Conservation (phyloP, 2,113 vertebrate species). For the Sardina pilchardus region DNA sequence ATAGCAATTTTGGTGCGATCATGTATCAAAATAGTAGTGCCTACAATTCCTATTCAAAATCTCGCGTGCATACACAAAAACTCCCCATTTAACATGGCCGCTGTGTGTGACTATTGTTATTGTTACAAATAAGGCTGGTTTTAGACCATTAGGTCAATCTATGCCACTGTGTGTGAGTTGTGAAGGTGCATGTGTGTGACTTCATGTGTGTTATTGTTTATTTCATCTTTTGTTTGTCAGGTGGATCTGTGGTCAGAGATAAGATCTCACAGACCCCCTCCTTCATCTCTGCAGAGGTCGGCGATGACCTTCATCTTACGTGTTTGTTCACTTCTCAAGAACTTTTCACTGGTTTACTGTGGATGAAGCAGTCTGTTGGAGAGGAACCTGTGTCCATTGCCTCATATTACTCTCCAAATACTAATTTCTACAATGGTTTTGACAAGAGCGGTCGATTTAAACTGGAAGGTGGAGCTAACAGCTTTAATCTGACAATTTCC, state of each 20-base stretch:
- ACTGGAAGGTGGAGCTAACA: not conserved
- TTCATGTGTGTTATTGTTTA: not conserved
- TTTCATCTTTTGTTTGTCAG: not conserved
- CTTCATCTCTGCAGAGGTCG: not conserved
- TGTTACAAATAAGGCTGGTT: too few species aligned
- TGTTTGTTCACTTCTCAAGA: not conserved
- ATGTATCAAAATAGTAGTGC: too few species aligned
- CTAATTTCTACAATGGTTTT: not conserved
- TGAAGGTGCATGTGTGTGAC: too few species aligned
- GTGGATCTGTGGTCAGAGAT: not conserved
- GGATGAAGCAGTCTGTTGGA: not conserved
- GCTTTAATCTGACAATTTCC: conserved; percentile 1
- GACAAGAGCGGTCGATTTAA: not conserved
- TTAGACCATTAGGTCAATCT: too few species aligned
- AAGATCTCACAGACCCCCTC: not conserved
- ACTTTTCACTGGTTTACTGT: not conserved
- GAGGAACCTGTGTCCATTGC: not conserved
- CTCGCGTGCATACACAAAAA: too few species aligned
- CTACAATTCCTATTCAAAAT: too few species aligned
- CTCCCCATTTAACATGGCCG: too few species aligned
- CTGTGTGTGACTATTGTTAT: too few species aligned
- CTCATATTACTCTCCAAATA: not conserved
- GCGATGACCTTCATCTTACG: not conserved
- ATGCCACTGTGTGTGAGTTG: too few species aligned
- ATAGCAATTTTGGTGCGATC: too few species aligned